Evolutionary conservation across 2,797 vertebrate species (phyloP), one percentile per base, ranked within the genome.

Genomic region (Perodicticus potto): DNA sequence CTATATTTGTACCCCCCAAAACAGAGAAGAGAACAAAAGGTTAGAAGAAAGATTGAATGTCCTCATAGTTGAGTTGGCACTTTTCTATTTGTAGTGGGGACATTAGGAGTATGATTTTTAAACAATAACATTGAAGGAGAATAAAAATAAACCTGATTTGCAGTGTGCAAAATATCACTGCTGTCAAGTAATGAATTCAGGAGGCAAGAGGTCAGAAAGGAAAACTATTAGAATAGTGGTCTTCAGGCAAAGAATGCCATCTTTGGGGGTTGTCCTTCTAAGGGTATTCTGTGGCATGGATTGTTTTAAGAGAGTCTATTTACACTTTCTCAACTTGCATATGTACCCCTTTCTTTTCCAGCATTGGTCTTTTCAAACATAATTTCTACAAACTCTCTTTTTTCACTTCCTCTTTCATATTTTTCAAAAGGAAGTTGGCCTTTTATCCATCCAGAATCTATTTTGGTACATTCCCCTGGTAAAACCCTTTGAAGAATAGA

Each of bases 201-300:
- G 10, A 72, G 13, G 8, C 63, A 87, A 74, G 23, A 40, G 1
- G 2, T 53, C 19, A 81, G 20, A 70, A 49, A 17, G 34, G 5
- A 87, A 5, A 55, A 37, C 23, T 73, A 17, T 40, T 40, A n/a
- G 55, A 67, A 12, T 5, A 1, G 7, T 17, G 17, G 12, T 22
- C n/a, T 77, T 63, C 34, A 53, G 2, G 19, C 7, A 17, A 11
- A 22, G 12, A 7, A 3, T 43, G 76, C 34, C 14, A 10, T 7
- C 1, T 0, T 43, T 4, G 9, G 20, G n/a, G 6, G 1, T 3
- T 20, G 1, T n/a, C 53, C 37, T 25, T 29, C 7, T 14, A 10
- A 43, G 40, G 29, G 5, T 5, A 5, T 9, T 55, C 13, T 27
- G 10, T 2, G 10, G 7, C 7, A 7, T 70, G n/a, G 12, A 7